Base-by-base conservation (phyloP, 2,113 vertebrate genomes). In the Thalassarche chlororhynchos region DNA sequence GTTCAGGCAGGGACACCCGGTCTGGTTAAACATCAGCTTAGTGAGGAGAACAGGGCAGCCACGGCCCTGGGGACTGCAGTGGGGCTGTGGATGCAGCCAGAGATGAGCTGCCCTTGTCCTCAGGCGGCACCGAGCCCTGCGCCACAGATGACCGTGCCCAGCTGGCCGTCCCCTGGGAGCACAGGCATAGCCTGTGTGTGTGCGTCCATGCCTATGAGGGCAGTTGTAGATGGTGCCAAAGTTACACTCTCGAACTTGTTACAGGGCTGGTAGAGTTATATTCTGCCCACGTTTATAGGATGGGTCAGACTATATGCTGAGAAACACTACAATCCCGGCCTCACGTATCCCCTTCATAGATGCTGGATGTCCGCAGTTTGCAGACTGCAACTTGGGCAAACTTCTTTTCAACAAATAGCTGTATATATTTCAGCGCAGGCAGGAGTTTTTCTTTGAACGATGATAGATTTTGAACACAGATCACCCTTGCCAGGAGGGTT, bases 181-280 rank as follows among this genome's bases (percentile, higher is more conserved):
- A 46, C 52, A 26, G 2, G 2, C 47, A 18, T 66, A 62, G 38
- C 54, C 34, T 42, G 5, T 23, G 26, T 0, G 1, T 12, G 6
- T 16, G 14, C 1, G 2, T 46, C 25, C n/a, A 5, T 2, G 4
- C 11, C 49, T 25, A 1, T 44, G 24, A 54, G 23, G 21, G 11
- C 52, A 26, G 14, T 16, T 29, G 60, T 38, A 66, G 44, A 7
- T 66, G 40, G 13, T 88, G 38, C 10, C 29, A 68, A 79, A 77
- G 34, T 65, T 72, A 28, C 5, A 2, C 19, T 66, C 55, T 69
- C 77, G 38, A 44, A 57, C 49, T 47, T 44, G 28, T 66, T 84
- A 17, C 17, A 36, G 23, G 31, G 24, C 58, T 80, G 16, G 11
- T 25, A 60, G 64, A 29, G 21, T 44, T 90, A 10, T 6, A 29